Evolutionary conservation across 1,140 invertebrate genomes (phyloP).

Genomic region (Drosophila lini): DNA sequence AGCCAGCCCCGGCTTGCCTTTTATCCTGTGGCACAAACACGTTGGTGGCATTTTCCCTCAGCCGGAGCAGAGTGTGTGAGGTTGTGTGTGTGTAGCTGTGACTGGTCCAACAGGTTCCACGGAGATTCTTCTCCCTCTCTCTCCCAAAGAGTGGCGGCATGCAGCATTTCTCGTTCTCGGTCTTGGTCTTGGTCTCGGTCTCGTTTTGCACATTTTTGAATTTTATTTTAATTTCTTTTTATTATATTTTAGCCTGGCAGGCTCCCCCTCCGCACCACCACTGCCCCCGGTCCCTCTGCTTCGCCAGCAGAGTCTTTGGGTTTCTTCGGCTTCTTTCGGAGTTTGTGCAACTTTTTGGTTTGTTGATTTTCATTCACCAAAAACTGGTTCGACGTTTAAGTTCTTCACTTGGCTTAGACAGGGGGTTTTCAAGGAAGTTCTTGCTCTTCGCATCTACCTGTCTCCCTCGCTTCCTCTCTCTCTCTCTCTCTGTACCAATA

Average conservation of each 20-base stretch:
- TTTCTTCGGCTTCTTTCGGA: slow-evolving; percentile 33
- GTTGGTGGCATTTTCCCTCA: slow-evolving; percentile 72
- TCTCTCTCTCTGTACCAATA: not conserved
- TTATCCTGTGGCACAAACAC: slow-evolving; percentile 77
- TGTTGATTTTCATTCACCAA: slow-evolving; percentile 83
- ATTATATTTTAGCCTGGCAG: slow-evolving; percentile 75
- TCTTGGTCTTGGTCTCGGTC: slow-evolving; percentile 62
- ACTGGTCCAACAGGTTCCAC: slow-evolving; percentile 81
- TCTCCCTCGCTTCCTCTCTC: not conserved
- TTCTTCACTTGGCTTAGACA: slow-evolving; percentile 64
- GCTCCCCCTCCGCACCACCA: not conserved
- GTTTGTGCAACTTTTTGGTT: slow-evolving; percentile 72
- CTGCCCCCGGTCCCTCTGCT: not conserved
- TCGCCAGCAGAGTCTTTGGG: slow-evolving; percentile 16
- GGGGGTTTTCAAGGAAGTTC: slow-evolving; percentile 58
- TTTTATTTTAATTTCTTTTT: slow-evolving; percentile 84
- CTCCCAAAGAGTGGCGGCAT: slow-evolving; percentile 44
- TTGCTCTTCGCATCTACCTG: slow-evolving; percentile 14
- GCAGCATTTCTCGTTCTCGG: slow-evolving; percentile 77
- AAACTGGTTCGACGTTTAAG: slow-evolving; percentile 78
- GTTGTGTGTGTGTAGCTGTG: slow-evolving; percentile 37
- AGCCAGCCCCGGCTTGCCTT: slow-evolving; percentile 61
- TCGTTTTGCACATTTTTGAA: slow-evolving; percentile 82
- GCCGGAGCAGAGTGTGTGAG: slow-evolving; percentile 15
- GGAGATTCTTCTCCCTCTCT: slow-evolving; percentile 63